These are phyloP conservation scores for Xestobium rufovillosum DNA, from an alignment of 2,888 invertebrate species.

Conservation along the genomic window DNA sequence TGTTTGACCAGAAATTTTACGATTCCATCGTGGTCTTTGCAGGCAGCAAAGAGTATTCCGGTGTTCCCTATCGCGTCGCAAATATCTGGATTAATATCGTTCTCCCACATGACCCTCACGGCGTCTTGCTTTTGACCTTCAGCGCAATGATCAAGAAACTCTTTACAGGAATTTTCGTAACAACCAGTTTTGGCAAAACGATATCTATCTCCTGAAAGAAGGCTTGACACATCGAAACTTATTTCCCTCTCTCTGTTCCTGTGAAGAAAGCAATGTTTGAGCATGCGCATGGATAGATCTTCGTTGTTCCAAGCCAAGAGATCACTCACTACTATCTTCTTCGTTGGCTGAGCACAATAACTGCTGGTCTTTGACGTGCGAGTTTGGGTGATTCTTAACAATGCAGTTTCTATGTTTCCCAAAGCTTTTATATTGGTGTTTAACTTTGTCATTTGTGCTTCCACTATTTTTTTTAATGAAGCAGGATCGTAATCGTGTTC, in stretches of 20 bases:
- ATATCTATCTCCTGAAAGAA: conserved; percentile 26
- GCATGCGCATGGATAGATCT: conserved; percentile 40
- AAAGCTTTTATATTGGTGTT: no score
- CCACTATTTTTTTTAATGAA: no score
- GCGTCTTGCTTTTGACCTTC: conserved; percentile 31
- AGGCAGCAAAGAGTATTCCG: conserved; percentile 49
- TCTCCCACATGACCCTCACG: conserved; percentile 38
- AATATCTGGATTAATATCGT: conserved; percentile 45
- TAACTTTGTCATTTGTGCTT: no score
- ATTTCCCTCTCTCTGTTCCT: conserved; percentile 37
- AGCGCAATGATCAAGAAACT: conserved; percentile 33
- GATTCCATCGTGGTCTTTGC: conserved; percentile 42
- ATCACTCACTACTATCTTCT: conserved; percentile 31
- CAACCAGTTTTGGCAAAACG: conserved; percentile 30
- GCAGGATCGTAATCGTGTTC: no score
- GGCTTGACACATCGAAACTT: conserved; percentile 28
- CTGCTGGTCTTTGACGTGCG: no score
- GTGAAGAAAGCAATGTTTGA: conserved; percentile 47
- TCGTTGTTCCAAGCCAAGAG: conserved; percentile 50
- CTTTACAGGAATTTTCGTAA: conserved; percentile 32
- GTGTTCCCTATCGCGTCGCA: conserved; percentile 49
- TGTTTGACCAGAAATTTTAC: conserved; percentile 44
- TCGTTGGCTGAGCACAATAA: no score
- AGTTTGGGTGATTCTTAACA: no score
- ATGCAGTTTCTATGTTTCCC: no score